Conservation (phyloP, 2,113 vertebrate genomes). For the Pseudorhombus dupliciocellatus region DNA sequence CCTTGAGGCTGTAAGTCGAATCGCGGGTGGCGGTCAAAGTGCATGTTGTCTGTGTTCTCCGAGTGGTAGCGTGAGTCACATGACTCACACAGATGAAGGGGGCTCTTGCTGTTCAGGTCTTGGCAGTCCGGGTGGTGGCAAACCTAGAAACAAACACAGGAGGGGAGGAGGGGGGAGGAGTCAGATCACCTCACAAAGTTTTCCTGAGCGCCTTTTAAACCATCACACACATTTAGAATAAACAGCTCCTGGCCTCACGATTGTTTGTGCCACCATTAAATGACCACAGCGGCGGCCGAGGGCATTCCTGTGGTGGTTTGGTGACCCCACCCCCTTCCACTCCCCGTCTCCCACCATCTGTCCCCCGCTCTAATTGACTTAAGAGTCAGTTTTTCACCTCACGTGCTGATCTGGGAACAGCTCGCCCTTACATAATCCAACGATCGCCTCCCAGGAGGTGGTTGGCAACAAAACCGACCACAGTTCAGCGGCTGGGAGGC, state of each 20-base stretch:
- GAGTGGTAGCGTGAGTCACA: conserved; percentile 88
- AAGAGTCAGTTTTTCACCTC: conserved; percentile 34
- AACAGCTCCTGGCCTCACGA: conserved; percentile 39
- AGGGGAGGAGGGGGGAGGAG: background rate
- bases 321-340: conserved; percentile 22
- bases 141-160: conserved; percentile 84
- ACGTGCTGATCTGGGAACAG: conserved; percentile 39
- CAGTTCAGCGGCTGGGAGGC: conserved; percentile 31
- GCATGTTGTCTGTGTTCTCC: conserved; percentile 82
- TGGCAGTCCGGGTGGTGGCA: conserved; percentile 91
- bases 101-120: conserved; percentile 84
- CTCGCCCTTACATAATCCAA: conserved; percentile 25
- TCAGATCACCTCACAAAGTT: conserved; percentile 27
- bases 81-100: conserved; percentile 89
- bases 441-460: background rate
- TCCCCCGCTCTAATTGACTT: conserved; percentile 52
- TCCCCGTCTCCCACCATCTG: conserved; percentile 56
- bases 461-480: conserved; percentile 32
- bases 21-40: conserved; percentile 89
- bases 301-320: conserved; percentile 63
- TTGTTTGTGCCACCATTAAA: conserved; percentile 54
- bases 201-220: conserved; percentile 10
- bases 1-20: conserved; percentile 91
- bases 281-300: conserved; percentile 32
- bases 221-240: conserved; percentile 40